Base-by-base conservation (phyloP, 2,888 invertebrate genomes). In the Mamestra brassicae region DNA sequence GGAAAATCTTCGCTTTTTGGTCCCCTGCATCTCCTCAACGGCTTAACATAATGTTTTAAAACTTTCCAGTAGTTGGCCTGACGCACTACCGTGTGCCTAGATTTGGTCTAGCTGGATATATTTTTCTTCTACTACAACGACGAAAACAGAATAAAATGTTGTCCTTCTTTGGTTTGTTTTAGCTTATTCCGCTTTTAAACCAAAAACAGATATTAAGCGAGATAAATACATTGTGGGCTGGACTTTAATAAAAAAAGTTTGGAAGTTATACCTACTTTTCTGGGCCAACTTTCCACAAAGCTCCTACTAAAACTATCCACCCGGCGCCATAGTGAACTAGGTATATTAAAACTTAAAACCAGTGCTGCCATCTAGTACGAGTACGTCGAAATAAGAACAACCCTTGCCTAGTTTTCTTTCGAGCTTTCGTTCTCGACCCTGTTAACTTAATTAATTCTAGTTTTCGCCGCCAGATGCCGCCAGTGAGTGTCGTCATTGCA, bases 381-480 rank as follows among this genome's bases (percentile, higher is more conserved):
- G 6, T n/a, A 36, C 6, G 2, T 42, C n/a, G 0, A 17, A 45
- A 0, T 61, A 45, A n/a, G 1, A 26, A 45, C 42, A 45, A 57
- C 26, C 50, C 8, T 42, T 0, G 1, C 38, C 0, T 7, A 4
- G 0, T 52, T 17, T 0, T 10, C n/a, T 15, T 0, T 2, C 4
- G 3, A 0, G 7, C 15, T 1, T 15, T 54, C 36, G 10, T 7
- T 45, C 0, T n/a, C 15, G 3, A 26, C 13, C 6, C 2, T 80
- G 4, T 3, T 11, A 80, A 65, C 42, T 17, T 0, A 11, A 45
- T 2, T 50, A 0, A 11, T 79, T 61, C 50, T 2, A 2, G 11
- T n/a, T 47, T 70, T 52, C 0, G 2, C n/a, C 55, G n/a, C n/a
- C 36, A 79, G 80, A 61, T 79, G 74, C 80, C 60, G 74, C 80